phyloP scores from a whole-genome alignment of 2,113 vertebrate species.

The Triplophysa dalaica region DNA sequence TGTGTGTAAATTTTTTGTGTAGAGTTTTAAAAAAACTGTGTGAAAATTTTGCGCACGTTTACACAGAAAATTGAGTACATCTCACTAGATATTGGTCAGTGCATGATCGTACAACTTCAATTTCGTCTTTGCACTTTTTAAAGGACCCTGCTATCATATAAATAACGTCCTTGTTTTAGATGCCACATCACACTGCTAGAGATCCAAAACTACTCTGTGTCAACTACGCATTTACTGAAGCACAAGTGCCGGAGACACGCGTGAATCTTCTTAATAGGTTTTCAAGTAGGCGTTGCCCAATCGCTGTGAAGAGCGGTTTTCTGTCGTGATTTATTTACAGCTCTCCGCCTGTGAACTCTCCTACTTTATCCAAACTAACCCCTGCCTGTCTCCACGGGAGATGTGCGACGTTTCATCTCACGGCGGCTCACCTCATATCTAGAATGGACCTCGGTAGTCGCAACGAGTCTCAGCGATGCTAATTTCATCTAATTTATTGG shows the following conservation, averaged over 20 bases:
- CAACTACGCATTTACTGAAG: neutral
- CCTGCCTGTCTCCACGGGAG: neutral
- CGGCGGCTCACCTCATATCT: neutral
- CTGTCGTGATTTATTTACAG: neutral
- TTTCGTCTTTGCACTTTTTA: too few relatives aligned
- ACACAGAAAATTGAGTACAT: too few relatives aligned
- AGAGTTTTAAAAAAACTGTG: too few relatives aligned
- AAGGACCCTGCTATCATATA: too few relatives aligned
- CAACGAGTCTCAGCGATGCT: slow-evolving; percentile 1
- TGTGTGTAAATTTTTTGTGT: too few relatives aligned
- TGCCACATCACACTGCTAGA: neutral
- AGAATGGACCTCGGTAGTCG: neutral
- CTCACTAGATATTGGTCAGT: too few relatives aligned
- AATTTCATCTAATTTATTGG: slow-evolving; percentile 22
- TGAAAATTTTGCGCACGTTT: too few relatives aligned
- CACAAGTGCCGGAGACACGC: neutral
- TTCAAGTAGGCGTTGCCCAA: neutral
- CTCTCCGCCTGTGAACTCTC: neutral
- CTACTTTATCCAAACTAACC: slow-evolving; percentile 30
- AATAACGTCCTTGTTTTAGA: too few relatives aligned
- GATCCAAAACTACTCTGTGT: neutral
- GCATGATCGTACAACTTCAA: too few relatives aligned
- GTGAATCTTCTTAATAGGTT: slow-evolving; percentile 5
- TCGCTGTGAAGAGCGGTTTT: neutral
- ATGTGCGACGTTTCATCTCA: neutral